Percentiles rank a stretch among this genome's conserved stretches.
Evolutionary conservation across 2,113 vertebrate genomes (phyloP).

Genomic region (Toxotes jaculatrix): DNA sequence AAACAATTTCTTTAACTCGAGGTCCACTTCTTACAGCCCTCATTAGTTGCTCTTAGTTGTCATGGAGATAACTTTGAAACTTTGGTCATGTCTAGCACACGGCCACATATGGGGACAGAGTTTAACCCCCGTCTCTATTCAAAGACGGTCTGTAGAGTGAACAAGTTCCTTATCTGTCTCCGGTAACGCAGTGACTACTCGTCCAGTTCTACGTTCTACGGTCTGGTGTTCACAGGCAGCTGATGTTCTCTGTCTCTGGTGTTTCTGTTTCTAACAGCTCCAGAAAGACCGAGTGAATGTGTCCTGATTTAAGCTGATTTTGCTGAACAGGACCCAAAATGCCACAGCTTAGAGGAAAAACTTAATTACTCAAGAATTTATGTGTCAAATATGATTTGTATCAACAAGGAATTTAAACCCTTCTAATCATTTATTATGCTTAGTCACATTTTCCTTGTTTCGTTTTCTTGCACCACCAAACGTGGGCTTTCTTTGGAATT

Average conservation of each 20-base stretch:
- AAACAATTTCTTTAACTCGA: constrained; percentile 10
- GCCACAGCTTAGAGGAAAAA: no score
- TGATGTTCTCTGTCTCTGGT: background rate
- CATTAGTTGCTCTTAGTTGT: constrained; percentile 4
- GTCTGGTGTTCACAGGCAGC: background rate
- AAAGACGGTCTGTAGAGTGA: background rate
- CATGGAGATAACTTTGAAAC: constrained; percentile 15
- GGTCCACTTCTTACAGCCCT: background rate
- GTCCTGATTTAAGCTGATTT: background rate
- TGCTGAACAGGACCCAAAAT: background rate
- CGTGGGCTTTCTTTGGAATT: constrained; percentile 2
- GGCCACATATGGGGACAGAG: background rate
- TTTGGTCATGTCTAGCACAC: background rate
- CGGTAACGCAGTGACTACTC: background rate
- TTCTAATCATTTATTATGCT: background rate
- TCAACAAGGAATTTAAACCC: background rate
- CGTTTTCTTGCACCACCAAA: background rate
- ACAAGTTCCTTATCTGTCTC: background rate
- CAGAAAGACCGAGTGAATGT: background rate
- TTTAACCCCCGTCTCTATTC: background rate
- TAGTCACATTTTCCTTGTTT: background rate
- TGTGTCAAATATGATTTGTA: background rate
- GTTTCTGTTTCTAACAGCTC: background rate
- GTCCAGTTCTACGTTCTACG: background rate
- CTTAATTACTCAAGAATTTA: background rate